Percentiles rank a stretch among this genome's conserved stretches.
phyloP scores from a whole-genome alignment of 1,140 invertebrate species.

The Microplitis mediator region DNA sequence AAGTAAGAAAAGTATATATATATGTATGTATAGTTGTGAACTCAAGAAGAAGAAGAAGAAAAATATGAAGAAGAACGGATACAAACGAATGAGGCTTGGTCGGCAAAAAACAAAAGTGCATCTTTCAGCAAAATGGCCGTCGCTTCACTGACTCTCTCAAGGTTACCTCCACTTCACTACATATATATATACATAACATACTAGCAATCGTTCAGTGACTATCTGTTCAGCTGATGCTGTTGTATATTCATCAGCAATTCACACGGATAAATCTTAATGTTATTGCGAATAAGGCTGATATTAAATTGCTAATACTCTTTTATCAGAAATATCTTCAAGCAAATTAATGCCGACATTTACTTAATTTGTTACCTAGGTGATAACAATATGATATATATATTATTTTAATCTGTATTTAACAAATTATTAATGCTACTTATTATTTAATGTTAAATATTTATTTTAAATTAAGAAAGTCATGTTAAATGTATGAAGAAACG shows the following conservation, averaged over 20 bases:
- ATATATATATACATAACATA: neutral
- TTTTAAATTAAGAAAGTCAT: too few relatives aligned
- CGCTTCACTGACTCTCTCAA: slow-evolving; percentile 57
- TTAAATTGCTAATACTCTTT: too few relatives aligned
- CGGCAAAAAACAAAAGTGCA: slow-evolving; percentile 56
- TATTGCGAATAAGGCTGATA: neutral
- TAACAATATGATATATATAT: too few relatives aligned
- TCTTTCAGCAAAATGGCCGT: slow-evolving; percentile 56
- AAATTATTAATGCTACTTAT: too few relatives aligned
- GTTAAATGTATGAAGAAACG: too few relatives aligned
- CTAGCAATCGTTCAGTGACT: slow-evolving; percentile 25
- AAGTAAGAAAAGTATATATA: neutral
- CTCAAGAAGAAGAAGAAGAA: slow-evolving; percentile 10
- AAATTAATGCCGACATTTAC: too few relatives aligned
- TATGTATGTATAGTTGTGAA: neutral
- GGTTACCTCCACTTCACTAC: slow-evolving; percentile 40
- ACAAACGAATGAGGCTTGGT: slow-evolving; percentile 14
- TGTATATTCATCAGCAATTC: slow-evolving; percentile 21
- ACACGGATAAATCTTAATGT: neutral
- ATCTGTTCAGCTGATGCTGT: slow-evolving; percentile 24
- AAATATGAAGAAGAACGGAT: neutral
- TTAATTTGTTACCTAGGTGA: too few relatives aligned
- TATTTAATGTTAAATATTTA: too few relatives aligned
- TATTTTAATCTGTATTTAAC: too few relatives aligned
- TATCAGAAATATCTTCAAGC: too few relatives aligned